Percentiles rank a stretch among this genome's conserved stretches.
Conservation (phyloP, 2,797 vertebrate species). For the Ptychobarbus kaznakovi region DNA sequence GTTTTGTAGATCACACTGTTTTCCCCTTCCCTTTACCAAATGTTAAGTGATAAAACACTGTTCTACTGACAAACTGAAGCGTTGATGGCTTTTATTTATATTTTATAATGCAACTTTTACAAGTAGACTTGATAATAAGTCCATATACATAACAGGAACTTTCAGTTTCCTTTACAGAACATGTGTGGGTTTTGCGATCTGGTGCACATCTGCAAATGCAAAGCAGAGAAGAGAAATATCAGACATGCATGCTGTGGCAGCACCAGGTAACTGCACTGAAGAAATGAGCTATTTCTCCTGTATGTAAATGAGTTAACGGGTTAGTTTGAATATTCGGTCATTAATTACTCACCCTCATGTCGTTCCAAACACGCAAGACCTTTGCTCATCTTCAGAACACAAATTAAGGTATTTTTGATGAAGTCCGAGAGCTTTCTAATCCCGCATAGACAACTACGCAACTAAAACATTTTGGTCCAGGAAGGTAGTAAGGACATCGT, state of each 20-base stretch:
- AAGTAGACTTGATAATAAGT: constrained; percentile 52
- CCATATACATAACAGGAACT: constrained; percentile 41
- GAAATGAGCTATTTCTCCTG: background rate
- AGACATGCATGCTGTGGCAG: background rate
- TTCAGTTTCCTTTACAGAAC: constrained; percentile 4
- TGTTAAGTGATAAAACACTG: constrained; percentile 50
- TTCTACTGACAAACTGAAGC: constrained; percentile 24
- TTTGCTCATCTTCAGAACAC: background rate
- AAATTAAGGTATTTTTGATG: background rate
- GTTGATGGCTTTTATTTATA: background rate
- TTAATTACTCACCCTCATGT: background rate
- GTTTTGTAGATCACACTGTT: constrained; percentile 56
- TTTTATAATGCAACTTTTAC: constrained; percentile 3
- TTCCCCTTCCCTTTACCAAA: constrained; percentile 38
- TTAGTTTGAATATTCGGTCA: background rate
- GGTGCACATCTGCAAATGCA: constrained; percentile 18
- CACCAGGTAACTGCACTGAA: background rate
- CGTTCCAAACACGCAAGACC: background rate
- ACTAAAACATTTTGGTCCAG: background rate
- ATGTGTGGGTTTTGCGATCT: background rate
- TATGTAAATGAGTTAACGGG: background rate
- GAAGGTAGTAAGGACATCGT: background rate
- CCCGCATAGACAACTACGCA: background rate
- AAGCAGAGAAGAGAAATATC: background rate
- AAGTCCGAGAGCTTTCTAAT: background rate